phyloP scores from a whole-genome alignment of 1,140 invertebrate genomes.

The Atopsyche davidsoni region DNA sequence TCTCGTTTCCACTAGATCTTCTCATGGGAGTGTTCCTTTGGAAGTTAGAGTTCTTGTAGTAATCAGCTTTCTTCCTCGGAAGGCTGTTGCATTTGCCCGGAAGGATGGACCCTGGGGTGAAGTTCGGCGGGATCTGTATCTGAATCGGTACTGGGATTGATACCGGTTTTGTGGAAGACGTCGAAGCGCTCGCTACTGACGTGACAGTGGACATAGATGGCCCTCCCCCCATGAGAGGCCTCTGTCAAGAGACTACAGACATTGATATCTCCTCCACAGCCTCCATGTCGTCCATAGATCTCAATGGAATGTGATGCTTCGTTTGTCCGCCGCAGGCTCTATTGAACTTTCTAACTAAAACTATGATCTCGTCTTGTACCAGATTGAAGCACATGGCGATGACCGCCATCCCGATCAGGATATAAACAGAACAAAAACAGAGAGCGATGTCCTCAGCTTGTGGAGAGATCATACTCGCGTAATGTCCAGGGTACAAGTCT shows the following conservation, averaged over 20 bases:
- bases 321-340: conserved; percentile 36
- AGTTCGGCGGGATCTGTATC: conserved; percentile 39
- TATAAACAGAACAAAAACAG: conserved; percentile 77
- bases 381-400: conserved; percentile 96
- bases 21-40: conserved; percentile 58
- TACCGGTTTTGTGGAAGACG: conserved; percentile 36
- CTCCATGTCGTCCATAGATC: conserved; percentile 39
- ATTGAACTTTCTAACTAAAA: conserved; percentile 54
- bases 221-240: conserved; percentile 42
- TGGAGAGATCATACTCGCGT: conserved; percentile 58
- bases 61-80: conserved; percentile 51
- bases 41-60: conserved; percentile 46
- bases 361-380: conserved; percentile 86
- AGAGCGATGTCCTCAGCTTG: conserved; percentile 71
- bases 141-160: conserved; percentile 40
- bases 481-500: conserved; percentile 68
- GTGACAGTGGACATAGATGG: conserved; percentile 34
- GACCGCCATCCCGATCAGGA: conserved; percentile 89
- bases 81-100: conserved; percentile 54
- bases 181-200: conserved; percentile 26
- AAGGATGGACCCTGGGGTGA: conserved; percentile 46
- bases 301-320: conserved; percentile 35
- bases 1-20: conserved; percentile 57
- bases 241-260: conserved; percentile 62
- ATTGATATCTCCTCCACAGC: conserved; percentile 54